Conservation (phyloP, 2,113 vertebrate species). For the Sarotherodon lohbergeri region DNA sequence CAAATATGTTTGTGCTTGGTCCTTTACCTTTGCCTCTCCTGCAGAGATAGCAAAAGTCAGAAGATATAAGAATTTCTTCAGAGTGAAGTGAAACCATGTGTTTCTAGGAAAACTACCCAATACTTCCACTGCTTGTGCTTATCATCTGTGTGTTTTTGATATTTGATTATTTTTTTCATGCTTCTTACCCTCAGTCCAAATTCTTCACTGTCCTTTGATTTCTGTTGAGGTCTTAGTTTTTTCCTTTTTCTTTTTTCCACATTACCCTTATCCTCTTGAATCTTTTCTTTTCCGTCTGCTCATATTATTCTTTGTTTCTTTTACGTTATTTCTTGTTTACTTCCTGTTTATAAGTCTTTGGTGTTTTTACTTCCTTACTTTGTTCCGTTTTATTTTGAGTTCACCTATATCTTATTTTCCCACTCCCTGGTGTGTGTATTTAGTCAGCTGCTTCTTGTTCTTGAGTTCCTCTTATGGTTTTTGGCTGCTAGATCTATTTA, state of each 20-base stretch:
- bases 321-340: background rate
- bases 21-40: background rate
- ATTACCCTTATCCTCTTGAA: background rate
- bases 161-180: background rate
- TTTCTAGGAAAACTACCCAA: background rate
- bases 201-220: background rate
- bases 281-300: background rate
- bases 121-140: background rate
- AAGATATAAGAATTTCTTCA: background rate
- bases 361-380: background rate
- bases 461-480: background rate
- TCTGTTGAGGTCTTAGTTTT: background rate
- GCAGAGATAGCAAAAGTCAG: background rate
- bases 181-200: background rate
- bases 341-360: background rate
- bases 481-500: background rate
- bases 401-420: background rate
- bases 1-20: background rate
- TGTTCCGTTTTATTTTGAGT: fast-evolving
- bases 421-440: background rate
- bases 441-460: background rate
- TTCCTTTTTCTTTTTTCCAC: background rate
- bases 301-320: background rate
- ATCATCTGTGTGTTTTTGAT: fast-evolving
- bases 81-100: background rate